These are phyloP conservation scores for Petrocephalus schoutedeni DNA, from an alignment of 2,797 vertebrate species.

Conservation along the genomic window DNA sequence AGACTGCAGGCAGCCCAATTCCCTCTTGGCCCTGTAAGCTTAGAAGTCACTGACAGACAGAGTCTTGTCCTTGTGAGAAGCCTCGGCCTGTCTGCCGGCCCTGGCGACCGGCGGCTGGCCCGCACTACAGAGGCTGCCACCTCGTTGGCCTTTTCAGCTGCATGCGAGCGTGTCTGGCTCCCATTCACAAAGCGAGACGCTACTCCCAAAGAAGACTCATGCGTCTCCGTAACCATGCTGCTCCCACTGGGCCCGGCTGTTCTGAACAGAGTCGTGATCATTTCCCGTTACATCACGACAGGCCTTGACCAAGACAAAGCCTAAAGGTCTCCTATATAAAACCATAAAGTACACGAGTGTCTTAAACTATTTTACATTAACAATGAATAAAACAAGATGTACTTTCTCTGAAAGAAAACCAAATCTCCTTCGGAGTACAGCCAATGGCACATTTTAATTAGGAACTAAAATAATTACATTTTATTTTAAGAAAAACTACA, in stretches of 20 bases:
- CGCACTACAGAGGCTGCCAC: neutral
- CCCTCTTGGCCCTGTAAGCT: neutral
- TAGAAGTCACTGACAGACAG: neutral
- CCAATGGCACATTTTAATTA: neutral
- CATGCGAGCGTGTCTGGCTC: neutral
- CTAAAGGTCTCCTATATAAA: neutral
- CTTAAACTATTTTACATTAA: neutral
- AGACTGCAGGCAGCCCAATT: neutral
- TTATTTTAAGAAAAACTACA: neutral
- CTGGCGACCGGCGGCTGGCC: neutral
- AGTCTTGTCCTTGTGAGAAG: neutral
- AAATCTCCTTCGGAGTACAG: neutral
- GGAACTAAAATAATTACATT: neutral
- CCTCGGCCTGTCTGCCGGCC: neutral
- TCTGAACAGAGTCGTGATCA: neutral
- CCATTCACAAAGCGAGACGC: neutral
- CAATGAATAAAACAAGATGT: neutral
- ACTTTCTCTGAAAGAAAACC: neutral
- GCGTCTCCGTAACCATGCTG: neutral
- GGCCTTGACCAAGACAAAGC: slow-evolving; percentile 28
- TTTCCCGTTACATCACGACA: slow-evolving; percentile 38
- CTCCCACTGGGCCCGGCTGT: neutral
- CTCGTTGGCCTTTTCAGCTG: neutral
- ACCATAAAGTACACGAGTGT: neutral
- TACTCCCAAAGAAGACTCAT: neutral